Evolutionary conservation across 2,797 vertebrate species (phyloP).

Genomic region (Potorous gilbertii): DNA sequence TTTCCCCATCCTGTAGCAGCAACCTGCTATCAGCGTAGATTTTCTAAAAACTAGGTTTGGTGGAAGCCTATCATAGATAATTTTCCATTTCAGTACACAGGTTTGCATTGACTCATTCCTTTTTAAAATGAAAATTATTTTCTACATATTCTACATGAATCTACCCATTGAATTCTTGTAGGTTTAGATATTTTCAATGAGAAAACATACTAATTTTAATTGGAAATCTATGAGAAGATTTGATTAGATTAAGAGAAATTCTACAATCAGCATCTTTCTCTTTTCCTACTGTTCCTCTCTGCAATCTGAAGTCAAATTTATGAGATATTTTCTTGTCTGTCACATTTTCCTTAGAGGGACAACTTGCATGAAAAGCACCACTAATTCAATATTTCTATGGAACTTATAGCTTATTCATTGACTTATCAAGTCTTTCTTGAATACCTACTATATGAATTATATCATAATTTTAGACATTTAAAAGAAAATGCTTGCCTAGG

Average conservation of each 20-base stretch:
- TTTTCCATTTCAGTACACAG: not conserved
- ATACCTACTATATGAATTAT: not conserved
- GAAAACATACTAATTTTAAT: not conserved
- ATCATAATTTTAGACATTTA: not conserved
- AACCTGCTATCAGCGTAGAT: not conserved
- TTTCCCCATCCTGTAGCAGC: not conserved
- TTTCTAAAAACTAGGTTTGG: not conserved
- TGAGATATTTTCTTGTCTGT: not conserved
- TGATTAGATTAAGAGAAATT: not conserved
- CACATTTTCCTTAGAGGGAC: not conserved
- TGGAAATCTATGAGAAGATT: not conserved
- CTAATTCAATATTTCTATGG: not conserved
- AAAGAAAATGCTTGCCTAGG: not conserved
- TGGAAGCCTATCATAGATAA: not conserved
- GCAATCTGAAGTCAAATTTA: not conserved
- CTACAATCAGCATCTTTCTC: not conserved
- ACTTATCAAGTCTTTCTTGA: not conserved
- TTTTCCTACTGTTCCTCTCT: not conserved
- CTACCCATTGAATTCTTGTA: not conserved
- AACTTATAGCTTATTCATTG: not conserved
- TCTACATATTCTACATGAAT: not conserved
- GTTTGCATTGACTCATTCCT: not conserved
- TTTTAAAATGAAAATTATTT: not conserved
- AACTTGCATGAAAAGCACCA: not conserved
- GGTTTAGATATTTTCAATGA: not conserved